These are phyloP conservation scores for Steinernema hermaphroditum DNA, from an alignment of 2,888 invertebrate genomes.

Conservation along the genomic window DNA sequence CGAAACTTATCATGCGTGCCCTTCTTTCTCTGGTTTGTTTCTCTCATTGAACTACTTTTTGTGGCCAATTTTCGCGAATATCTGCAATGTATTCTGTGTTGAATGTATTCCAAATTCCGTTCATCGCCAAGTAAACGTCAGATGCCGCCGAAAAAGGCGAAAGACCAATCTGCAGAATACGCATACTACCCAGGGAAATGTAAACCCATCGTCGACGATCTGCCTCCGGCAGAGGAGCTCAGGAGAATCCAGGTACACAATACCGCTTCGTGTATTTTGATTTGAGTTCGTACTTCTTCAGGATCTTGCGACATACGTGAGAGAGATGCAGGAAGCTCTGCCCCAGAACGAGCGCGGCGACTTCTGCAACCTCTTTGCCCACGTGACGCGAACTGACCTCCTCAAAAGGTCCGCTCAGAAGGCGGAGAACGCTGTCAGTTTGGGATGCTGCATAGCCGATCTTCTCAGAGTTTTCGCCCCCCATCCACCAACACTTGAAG, in stretches of 20 bases:
- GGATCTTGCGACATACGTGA: not conserved
- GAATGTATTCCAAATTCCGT: too few species aligned
- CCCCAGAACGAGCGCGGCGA: not conserved
- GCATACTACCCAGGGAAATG: not conserved
- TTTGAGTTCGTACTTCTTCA: not conserved
- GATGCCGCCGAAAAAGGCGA: constrained; percentile 4
- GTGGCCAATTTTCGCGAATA: too few species aligned
- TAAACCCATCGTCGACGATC: constrained; percentile 1
- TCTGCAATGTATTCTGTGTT: too few species aligned
- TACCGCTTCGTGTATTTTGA: too few species aligned
- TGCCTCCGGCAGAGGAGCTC: constrained; percentile 11
- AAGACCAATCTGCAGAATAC: not conserved
- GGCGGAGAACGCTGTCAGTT: not conserved
- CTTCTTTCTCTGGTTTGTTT: too few species aligned
- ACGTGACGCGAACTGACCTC: not conserved
- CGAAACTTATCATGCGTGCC: too few species aligned
- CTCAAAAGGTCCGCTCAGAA: not conserved
- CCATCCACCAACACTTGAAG: not conserved
- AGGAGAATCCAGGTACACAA: not conserved
- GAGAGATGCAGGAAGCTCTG: not conserved
- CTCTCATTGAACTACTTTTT: too few species aligned
- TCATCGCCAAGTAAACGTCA: too few species aligned
- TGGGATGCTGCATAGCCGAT: constrained; percentile 21
- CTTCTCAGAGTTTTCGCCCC: not conserved
- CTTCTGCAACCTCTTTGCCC: not conserved